Conservation (phyloP, 2,113 vertebrate genomes). For the Sisor rabdophorus region DNA sequence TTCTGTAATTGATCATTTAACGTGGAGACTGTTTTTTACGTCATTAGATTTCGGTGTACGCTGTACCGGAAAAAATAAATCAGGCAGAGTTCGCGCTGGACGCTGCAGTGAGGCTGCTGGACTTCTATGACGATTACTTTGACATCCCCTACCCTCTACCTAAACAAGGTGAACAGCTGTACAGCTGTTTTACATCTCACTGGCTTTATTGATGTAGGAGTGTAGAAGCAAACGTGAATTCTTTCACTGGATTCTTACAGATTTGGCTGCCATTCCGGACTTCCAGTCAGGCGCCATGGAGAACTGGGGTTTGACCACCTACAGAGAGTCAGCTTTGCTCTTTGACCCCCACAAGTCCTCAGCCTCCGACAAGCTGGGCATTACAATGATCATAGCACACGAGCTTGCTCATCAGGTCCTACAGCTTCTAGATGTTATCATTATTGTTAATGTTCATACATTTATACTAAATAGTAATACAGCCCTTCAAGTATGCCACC, state of each 20-base stretch:
- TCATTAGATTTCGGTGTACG: conserved; percentile 84
- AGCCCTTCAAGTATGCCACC: neutral
- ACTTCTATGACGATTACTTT: conserved; percentile 89
- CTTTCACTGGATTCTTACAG: conserved; percentile 48
- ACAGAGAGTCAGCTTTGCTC: conserved; percentile 67
- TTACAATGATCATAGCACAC: conserved; percentile 71
- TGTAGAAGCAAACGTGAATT: neutral
- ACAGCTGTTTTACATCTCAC: neutral
- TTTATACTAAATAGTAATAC: neutral
- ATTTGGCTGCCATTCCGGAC: conserved; percentile 77
- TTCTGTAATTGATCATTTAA: no score
- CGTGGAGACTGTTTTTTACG: no score
- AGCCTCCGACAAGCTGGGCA: conserved; percentile 65
- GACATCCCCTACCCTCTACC: conserved; percentile 87
- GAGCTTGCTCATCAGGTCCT: conserved; percentile 78
- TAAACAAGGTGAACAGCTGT: conserved; percentile 73
- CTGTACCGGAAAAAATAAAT: conserved; percentile 79
- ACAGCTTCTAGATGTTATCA: neutral
- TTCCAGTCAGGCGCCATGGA: conserved; percentile 79
- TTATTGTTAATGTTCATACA: neutral
- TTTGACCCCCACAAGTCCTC: conserved; percentile 70
- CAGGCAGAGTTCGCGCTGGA: conserved; percentile 80
- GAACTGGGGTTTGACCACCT: conserved; percentile 78
- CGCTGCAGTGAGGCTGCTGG: conserved; percentile 80
- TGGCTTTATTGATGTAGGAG: neutral